Evolutionary conservation across 2,113 vertebrate genomes (phyloP).

Genomic region (Amblyopsis rosae): DNA sequence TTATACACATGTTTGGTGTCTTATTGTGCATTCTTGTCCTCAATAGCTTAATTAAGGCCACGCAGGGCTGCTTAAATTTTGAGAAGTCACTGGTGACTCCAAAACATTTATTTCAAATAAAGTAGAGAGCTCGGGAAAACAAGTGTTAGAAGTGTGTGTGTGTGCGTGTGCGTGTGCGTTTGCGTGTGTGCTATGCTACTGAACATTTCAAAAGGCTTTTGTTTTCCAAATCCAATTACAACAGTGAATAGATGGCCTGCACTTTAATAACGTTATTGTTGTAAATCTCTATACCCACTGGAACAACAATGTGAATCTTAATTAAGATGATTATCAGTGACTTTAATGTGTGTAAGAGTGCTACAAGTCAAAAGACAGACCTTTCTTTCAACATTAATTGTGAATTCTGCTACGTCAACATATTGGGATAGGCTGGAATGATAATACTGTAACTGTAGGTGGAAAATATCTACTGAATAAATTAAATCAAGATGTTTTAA

Average conservation of each 20-base stretch:
- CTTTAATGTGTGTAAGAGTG: neutral
- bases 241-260: neutral
- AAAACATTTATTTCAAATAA: neutral
- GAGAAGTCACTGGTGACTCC: neutral
- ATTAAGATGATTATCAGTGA: constrained; percentile 8
- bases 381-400: neutral
- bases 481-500: too few relatives aligned
- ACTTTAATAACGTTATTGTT: neutral
- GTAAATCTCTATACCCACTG: neutral
- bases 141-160: neutral
- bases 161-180: neutral
- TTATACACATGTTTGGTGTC: neutral
- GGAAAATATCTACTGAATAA: too few relatives aligned
- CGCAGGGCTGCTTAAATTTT: neutral
- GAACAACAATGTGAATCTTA: constrained; percentile 11
- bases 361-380: neutral
- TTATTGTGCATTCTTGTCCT: neutral
- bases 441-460: too few relatives aligned
- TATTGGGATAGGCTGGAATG: too few relatives aligned
- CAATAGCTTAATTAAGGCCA: too few relatives aligned
- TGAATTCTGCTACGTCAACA: neutral
- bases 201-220: constrained; percentile 1
- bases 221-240: neutral
- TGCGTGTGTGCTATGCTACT: neutral
- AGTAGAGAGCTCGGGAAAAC: neutral